Conservation (phyloP, 1,140 invertebrate species). For the Pseudachorutes palmiensis region DNA sequence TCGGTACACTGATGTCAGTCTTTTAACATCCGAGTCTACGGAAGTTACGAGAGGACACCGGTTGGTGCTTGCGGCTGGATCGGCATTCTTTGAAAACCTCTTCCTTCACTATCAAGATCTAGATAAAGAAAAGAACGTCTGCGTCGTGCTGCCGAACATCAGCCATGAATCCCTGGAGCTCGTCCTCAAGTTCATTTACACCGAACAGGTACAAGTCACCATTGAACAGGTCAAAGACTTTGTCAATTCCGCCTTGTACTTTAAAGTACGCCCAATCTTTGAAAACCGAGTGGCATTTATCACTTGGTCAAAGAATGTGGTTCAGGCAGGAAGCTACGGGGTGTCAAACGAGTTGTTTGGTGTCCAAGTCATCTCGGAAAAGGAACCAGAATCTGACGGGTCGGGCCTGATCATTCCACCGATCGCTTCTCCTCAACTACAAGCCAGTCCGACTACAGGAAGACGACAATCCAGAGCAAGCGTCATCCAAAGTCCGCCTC, state of each 20-base stretch:
- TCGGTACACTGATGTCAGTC: neutral
- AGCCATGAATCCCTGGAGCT: neutral
- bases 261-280: neutral
- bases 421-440: too few relatives aligned
- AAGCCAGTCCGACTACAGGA: too few relatives aligned
- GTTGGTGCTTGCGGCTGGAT: neutral
- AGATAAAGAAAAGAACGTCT: neutral
- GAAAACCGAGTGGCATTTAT: neutral
- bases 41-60: neutral
- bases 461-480: neutral
- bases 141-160: neutral
- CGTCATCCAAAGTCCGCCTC: neutral
- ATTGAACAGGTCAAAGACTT: neutral
- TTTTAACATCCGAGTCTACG: neutral
- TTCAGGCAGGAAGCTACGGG: neutral
- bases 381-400: neutral
- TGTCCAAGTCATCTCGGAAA: neutral
- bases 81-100: neutral
- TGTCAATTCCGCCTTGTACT: neutral
- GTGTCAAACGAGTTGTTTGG: neutral
- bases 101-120: neutral
- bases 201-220: neutral
- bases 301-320: neutral
- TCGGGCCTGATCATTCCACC: too few relatives aligned
- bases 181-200: neutral